Base-by-base conservation (phyloP, 2,113 vertebrate species). In the Holacanthus passer region DNA sequence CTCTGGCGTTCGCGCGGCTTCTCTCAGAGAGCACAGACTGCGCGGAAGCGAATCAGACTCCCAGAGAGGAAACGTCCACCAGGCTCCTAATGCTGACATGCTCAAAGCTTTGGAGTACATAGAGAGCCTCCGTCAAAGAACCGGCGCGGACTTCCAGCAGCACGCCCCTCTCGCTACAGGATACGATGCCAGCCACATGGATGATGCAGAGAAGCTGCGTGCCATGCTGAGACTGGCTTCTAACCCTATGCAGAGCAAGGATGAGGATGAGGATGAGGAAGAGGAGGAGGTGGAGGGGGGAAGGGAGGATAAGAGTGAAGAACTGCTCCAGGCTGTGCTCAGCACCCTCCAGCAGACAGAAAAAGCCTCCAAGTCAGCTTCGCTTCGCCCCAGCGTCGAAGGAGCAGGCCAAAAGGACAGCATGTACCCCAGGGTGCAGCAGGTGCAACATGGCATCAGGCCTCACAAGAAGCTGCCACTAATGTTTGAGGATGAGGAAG, bases 61-160 rank as follows among this genome's bases (percentile, higher is more conserved):
- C 16, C 86, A 45, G 52, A 96, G 71, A 92, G 94, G 67, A 86
- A 93, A 85, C 91, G 94, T 77, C 90, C 95, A 89, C 29, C 94
- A 88, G 50, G 58, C 95, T 70, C 96, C 96, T 6, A 96, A 95
- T 12, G 91, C 95, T 0, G 97, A 99, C 66, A 98, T 99, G 97
- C 95, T 99, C 87, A 97, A 96, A 93, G 97, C 98, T 47, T 88
- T 99, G 91, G 96, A 97, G 83, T 98, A 98, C 94, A 97, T 99
- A 63, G 95, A 99, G 89, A 96, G 94, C 63, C 97, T 99, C 77
- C 96, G 92, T 64, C 96, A 97, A 82, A 96, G 95, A 88, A 94
- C 95, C 45, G 94, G 93, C 87, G 89, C 80, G 0, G 78, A 82
- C 19, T 50, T 84, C 45, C 83, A 74, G 67, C 83, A 82, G 75